phyloP scores from a whole-genome alignment of 2,797 vertebrate species.

The Tolypeutes matacus region DNA sequence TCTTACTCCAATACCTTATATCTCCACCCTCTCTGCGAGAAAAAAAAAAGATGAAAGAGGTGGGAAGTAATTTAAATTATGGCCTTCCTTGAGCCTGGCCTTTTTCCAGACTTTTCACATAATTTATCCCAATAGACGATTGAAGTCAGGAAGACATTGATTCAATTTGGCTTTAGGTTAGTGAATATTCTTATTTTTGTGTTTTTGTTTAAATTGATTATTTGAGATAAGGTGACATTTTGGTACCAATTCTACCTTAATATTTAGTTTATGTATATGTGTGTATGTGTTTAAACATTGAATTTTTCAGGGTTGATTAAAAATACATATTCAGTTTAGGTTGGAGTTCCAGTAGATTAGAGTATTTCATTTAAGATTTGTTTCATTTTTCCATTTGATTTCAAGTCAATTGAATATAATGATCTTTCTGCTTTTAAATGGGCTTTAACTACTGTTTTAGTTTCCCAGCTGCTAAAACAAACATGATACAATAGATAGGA shows the following conservation, averaged over 20 bases:
- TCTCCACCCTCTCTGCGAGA: too few species aligned
- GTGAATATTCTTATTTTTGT: background rate
- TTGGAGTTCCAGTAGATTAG: background rate
- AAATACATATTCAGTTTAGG: background rate
- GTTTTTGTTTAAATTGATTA: background rate
- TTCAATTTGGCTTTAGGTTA: background rate
- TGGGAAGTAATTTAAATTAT: background rate
- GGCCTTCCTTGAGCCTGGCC: background rate
- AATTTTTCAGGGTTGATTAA: background rate
- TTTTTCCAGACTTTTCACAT: background rate
- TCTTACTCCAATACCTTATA: background rate
- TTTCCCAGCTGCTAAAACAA: too few species aligned
- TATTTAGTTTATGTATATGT: background rate
- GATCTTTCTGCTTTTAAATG: background rate
- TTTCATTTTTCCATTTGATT: conserved; percentile 17
- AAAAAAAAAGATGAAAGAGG: background rate
- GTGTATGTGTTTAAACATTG: background rate
- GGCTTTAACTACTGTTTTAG: background rate
- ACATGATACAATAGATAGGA: too few species aligned
- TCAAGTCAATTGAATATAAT: background rate
- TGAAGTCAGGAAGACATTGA: background rate
- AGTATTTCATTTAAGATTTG: background rate
- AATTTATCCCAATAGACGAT: background rate
- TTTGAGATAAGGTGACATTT: background rate
- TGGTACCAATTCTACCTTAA: background rate